These are phyloP conservation scores for Aphelinus certus DNA, from an alignment of 1,140 invertebrate species.

Conservation along the genomic window DNA sequence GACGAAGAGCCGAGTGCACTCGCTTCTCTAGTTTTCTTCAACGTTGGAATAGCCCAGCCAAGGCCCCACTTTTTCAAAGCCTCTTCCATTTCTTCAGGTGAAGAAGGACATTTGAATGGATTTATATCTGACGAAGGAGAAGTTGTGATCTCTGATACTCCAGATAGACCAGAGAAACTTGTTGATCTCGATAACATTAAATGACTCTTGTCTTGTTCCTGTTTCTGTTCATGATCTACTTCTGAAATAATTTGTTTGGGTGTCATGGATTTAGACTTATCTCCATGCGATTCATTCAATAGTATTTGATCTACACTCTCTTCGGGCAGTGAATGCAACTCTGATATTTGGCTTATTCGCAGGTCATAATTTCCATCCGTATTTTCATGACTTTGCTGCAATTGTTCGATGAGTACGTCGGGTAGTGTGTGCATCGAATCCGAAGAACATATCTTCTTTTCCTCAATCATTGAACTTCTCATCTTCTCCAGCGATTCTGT, in stretches of 20 bases:
- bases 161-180: constrained; percentile 58
- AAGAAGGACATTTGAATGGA: constrained; percentile 48
- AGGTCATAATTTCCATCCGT: constrained; percentile 20
- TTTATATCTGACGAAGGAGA: constrained; percentile 53
- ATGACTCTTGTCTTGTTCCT: constrained; percentile 44
- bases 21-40: constrained; percentile 74
- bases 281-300: constrained; percentile 29
- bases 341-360: constrained; percentile 28
- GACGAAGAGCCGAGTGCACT: constrained; percentile 72
- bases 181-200: constrained; percentile 51
- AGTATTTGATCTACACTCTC: constrained; percentile 32
- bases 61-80: constrained; percentile 71
- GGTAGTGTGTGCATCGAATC: constrained; percentile 31
- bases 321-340: constrained; percentile 29
- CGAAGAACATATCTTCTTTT: neutral
- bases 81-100: constrained; percentile 66
- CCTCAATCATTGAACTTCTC: neutral
- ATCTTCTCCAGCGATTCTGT: constrained; percentile 2
- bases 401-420: constrained; percentile 14
- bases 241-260: neutral
- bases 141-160: constrained; percentile 58
- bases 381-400: constrained; percentile 33
- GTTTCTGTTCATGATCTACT: constrained; percentile 1
- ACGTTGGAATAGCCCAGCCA: constrained; percentile 73
- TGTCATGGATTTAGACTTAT: constrained; percentile 20